A percentile compares a stretch with the other conserved stretches of the same genome.
Evolutionary conservation across 2,113 vertebrate species (phyloP).

Genomic region (Gymnogyps californianus): DNA sequence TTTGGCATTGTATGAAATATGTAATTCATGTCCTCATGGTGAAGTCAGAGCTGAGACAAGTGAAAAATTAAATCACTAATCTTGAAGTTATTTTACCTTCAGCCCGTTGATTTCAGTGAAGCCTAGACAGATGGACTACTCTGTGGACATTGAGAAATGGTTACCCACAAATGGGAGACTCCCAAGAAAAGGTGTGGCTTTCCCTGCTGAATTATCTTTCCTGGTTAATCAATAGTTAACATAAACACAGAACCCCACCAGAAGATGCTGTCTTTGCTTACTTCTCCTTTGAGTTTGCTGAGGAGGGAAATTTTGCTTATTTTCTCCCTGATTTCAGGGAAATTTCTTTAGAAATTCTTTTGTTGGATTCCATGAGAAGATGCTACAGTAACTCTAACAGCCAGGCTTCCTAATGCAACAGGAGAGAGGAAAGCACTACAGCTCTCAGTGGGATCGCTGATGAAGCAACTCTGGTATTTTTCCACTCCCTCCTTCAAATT

Average conservation of each 20-base stretch:
- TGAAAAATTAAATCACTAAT: background rate
- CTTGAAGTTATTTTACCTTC: background rate
- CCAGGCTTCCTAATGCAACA: background rate
- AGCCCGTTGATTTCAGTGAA: background rate
- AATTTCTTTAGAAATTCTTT: background rate
- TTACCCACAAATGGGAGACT: background rate
- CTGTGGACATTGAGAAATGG: background rate
- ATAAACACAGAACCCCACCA: background rate
- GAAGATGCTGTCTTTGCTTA: background rate
- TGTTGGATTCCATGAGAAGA: background rate
- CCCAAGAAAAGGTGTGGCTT: background rate
- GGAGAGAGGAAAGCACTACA: background rate
- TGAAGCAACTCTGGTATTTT: background rate
- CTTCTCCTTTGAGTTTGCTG: background rate
- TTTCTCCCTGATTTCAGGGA: background rate
- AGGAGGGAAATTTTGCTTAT: background rate
- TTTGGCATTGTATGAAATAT: background rate
- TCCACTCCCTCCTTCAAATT: background rate
- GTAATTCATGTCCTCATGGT: background rate
- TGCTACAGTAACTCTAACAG: background rate
- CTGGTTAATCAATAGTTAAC: background rate
- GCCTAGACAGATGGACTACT: background rate
- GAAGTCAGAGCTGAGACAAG: background rate
- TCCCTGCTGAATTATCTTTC: background rate
- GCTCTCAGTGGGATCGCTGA: background rate